Evolutionary conservation across 2,797 vertebrate species (phyloP), one percentile per base, ranked within the genome.

Genomic region (Halcyon smyrnensis): DNA sequence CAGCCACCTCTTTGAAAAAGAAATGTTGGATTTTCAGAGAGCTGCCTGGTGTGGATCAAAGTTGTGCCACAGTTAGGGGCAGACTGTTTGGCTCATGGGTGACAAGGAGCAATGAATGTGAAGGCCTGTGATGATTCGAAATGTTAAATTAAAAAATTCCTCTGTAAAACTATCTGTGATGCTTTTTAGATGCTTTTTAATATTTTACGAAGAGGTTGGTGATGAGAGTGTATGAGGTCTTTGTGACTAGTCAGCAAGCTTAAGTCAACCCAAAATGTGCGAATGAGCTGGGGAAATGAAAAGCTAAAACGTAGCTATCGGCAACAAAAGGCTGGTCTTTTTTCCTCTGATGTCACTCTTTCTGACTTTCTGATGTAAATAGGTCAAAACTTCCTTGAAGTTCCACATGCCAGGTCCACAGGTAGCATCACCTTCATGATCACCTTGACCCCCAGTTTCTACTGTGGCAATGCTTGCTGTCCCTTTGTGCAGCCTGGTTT

Each of bases 1-100:
- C 17, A 70, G 46, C 25, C 4, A 13, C 23, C 24, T 62, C 69
- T 81, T 60, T 69, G 54, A 45, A 87, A 75, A 85, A 20, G 16
- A 75, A 19, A 36, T 30, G 8, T 2, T 68, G 39, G 23, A 15
- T 94, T 90, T 94, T 57, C 37, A 65, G 41, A 43, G 75, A 56
- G 9, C 53, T 0, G 0, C 23, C 17, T 77, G 15, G 8, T 32
- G 28, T 1, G 0, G 53, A 64, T 91, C 43, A 68, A 80, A 91
- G 50, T 27, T 0, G 0, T 34, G 27, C 51, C 19, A 2, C 56
- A 18, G 79, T 4, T 0, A 0, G 37, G n/a, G 53, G 7, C 37
- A 76, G 59, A 12, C 39, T 41, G 12, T 64, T 84, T 36, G 51
- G 32, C 24, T 93, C 6, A 1, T 6, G 56, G 45, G 73, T 84